Conservation (phyloP, 2,888 invertebrate genomes). For the Plutella xylostella region DNA sequence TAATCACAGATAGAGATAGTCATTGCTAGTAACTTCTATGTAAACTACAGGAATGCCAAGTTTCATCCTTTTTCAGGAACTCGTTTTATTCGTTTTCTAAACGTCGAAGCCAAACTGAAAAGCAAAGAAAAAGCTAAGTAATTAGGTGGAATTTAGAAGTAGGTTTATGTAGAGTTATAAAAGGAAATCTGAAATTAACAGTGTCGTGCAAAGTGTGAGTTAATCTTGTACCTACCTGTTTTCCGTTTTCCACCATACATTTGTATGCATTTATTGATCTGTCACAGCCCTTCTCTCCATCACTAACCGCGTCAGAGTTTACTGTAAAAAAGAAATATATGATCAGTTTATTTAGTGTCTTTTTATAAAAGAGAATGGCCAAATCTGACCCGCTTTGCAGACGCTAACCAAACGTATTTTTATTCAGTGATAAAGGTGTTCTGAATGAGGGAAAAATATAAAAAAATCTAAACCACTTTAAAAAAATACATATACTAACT, state of each 20-base stretch:
- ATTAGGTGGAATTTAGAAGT: too few species aligned
- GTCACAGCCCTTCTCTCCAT: conserved; percentile 54
- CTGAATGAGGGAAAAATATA: too few species aligned
- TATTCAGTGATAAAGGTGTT: too few species aligned
- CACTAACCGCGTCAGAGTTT: conserved; percentile 38
- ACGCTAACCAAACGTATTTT: too few species aligned
- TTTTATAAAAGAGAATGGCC: too few species aligned
- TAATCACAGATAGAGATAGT: neutral
- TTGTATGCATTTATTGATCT: conserved; percentile 41
- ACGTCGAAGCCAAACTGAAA: conserved; percentile 46
- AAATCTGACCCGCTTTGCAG: too few species aligned
- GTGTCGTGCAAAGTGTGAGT: neutral
- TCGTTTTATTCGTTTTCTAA: conserved; percentile 20
- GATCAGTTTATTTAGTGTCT: neutral
- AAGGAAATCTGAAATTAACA: too few species aligned
- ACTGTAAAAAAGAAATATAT: conserved; percentile 28
- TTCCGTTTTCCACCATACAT: conserved; percentile 49
- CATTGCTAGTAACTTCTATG: neutral
- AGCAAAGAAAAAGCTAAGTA: conserved; percentile 10
- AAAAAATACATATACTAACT: conserved; percentile 30
- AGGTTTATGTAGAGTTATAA: neutral
- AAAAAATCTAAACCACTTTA: too few species aligned
- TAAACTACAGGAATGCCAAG: too few species aligned
- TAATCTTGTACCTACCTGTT: conserved; percentile 31
- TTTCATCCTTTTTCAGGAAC: neutral